These are phyloP conservation scores for Dusona sp. DNA, from an alignment of 2,888 invertebrate species.

Conservation along the genomic window DNA sequence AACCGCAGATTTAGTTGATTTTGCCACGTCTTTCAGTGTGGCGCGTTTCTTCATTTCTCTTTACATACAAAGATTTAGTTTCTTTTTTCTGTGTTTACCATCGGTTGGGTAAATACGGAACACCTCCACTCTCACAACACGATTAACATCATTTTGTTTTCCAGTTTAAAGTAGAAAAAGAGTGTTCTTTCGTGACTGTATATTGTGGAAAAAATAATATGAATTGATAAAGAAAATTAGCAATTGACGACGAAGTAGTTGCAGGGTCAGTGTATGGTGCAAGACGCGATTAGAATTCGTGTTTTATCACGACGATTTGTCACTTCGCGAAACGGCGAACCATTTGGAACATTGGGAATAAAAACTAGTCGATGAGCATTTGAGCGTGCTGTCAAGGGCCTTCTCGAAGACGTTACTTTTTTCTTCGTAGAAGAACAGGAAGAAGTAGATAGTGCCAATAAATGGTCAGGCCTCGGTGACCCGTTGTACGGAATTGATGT, in stretches of 20 bases:
- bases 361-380: conserved; percentile 26
- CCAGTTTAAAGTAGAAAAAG: conserved; percentile 25
- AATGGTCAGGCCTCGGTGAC: conserved; percentile 78
- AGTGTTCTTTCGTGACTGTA: conserved; percentile 21
- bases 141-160: conserved; percentile 8
- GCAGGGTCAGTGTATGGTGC: conserved; percentile 25
- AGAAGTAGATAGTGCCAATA: conserved; percentile 46
- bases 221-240: neutral
- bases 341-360: conserved; percentile 8
- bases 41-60: conserved; percentile 6
- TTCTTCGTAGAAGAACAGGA: conserved; percentile 17
- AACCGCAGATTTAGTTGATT: conserved; percentile 14
- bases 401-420: conserved; percentile 21
- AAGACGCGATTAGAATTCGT: conserved; percentile 20
- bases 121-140: conserved; percentile 36
- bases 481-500: conserved; percentile 81
- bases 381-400: conserved; percentile 36
- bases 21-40: conserved; percentile 8
- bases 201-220: conserved; percentile 16
- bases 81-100: conserved; percentile 20
- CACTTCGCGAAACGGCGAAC: conserved; percentile 42
- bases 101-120: conserved; percentile 1
- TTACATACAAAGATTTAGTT: conserved; percentile 2
- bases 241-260: conserved; percentile 50
- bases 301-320: conserved; percentile 22